phyloP scores from a whole-genome alignment of 2,888 invertebrate genomes.

The Drosophila pseudotakahashii region DNA sequence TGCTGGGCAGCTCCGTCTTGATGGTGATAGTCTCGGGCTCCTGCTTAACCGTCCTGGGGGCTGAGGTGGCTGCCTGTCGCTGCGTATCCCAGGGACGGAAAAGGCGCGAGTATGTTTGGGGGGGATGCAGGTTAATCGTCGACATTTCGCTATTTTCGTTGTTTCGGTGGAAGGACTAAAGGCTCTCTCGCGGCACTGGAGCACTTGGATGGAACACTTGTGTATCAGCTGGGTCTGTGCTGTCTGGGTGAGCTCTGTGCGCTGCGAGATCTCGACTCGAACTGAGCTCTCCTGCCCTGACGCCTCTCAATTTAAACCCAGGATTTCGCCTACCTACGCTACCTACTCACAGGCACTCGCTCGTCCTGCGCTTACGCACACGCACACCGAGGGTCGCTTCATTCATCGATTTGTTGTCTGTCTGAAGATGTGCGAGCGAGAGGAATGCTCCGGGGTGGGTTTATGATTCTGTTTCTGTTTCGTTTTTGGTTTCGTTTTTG shows the following conservation, averaged over 20 bases:
- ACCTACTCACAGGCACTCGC: slow-evolving; percentile 53
- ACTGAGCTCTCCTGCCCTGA: slow-evolving; percentile 74
- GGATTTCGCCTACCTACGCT: slow-evolving; percentile 56
- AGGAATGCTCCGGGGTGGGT: slow-evolving; percentile 70
- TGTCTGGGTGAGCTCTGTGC: slow-evolving; percentile 52
- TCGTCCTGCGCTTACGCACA: slow-evolving; percentile 39
- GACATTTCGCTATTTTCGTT: slow-evolving; percentile 68
- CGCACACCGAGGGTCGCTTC: slow-evolving; percentile 45
- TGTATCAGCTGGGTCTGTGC: background rate
- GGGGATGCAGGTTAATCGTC: slow-evolving; percentile 80
- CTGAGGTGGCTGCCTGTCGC: slow-evolving; percentile 51
- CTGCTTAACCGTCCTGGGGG: slow-evolving; percentile 55
- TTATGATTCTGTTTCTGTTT: slow-evolving; percentile 43
- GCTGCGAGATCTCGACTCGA: slow-evolving; percentile 79
- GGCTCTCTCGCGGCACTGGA: background rate
- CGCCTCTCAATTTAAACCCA: slow-evolving; percentile 76
- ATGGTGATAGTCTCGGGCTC: slow-evolving; percentile 48
- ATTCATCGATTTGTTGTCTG: slow-evolving; percentile 77
- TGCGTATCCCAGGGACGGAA: slow-evolving; percentile 88
- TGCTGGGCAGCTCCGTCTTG: slow-evolving; percentile 56
- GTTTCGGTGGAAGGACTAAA: background rate
- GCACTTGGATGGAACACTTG: slow-evolving; percentile 1
- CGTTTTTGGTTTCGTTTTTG: background rate
- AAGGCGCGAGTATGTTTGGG: slow-evolving; percentile 85
- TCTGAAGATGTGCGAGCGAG: slow-evolving; percentile 66